Evolutionary conservation across 2,797 vertebrate species (phyloP).

Genomic region (Gymnoscopelus braueri): DNA sequence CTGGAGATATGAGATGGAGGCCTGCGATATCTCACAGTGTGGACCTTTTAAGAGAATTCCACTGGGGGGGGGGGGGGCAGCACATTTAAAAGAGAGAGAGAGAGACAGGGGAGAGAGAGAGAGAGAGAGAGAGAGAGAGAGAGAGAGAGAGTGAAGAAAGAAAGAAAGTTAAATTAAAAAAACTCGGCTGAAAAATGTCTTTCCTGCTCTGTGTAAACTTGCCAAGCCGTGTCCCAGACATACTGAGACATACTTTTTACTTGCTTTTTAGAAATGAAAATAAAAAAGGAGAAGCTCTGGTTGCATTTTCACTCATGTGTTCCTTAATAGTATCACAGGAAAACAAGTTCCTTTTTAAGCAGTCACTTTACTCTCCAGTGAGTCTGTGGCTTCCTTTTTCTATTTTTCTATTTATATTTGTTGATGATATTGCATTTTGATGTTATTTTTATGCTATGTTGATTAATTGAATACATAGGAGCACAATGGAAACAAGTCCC

Average conservation of each 20-base stretch:
- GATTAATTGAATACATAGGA: too few relatives aligned
- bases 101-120: conserved; percentile 8
- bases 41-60: conserved; percentile 44
- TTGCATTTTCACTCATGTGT: neutral
- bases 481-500: too few relatives aligned
- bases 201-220: conserved; percentile 28
- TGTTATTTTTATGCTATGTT: too few relatives aligned
- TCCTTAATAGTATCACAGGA: neutral
- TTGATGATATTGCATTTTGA: too few relatives aligned
- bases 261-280: neutral
- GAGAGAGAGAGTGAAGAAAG: conserved; percentile 1
- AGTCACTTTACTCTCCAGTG: conserved; percentile 20
- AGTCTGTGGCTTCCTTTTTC: neutral
- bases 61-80: conserved; percentile 30
- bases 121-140: conserved; percentile 13
- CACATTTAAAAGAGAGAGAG: neutral
- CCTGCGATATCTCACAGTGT: conserved; percentile 38
- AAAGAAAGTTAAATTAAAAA: neutral
- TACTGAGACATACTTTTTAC: conserved; percentile 32
- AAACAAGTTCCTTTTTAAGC: conserved; percentile 39
- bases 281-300: conserved; percentile 37
- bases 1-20: conserved; percentile 43
- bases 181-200: conserved; percentile 5
- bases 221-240: conserved; percentile 2
- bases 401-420: too few relatives aligned